phyloP scores from a whole-genome alignment of 2,113 vertebrate genomes.

The Garra rufa region DNA sequence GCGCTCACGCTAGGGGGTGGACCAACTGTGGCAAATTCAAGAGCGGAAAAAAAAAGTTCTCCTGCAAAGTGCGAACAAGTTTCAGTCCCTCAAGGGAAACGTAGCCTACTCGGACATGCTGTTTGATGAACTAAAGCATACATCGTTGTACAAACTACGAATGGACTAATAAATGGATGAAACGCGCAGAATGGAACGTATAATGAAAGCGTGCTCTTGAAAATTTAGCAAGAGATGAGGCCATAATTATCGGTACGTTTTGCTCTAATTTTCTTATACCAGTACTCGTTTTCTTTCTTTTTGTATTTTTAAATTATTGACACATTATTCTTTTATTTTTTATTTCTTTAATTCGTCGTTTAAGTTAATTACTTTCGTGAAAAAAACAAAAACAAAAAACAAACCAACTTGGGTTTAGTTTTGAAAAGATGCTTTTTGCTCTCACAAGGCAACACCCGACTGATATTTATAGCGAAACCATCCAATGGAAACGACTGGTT shows the following conservation, averaged over 20 bases:
- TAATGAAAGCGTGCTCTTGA: slow-evolving; percentile 2
- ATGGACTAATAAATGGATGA: neutral
- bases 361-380: neutral
- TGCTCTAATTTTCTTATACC: neutral
- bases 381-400: too few species aligned
- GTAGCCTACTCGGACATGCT: neutral
- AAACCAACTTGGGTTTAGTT: neutral
- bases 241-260: slow-evolving; percentile 3
- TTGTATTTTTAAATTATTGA: neutral
- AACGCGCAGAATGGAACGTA: neutral
- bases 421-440: neutral
- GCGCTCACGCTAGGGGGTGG: slow-evolving; percentile 36
- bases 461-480: slow-evolving; percentile 10
- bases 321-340: neutral
- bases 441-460: slow-evolving; percentile 19
- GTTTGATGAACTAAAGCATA: neutral
- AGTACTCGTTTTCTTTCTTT: neutral
- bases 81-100: slow-evolving; percentile 30
- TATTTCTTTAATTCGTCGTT: neutral
- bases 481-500: slow-evolving; percentile 13
- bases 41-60: slow-evolving; percentile 33
- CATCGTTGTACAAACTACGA: neutral
- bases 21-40: slow-evolving; percentile 22
- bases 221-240: neutral
- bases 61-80: slow-evolving; percentile 8